A percentile compares a stretch with the other conserved stretches of the same genome.
Conservation (phyloP, 2,888 invertebrate species). For the Tipula helvola region DNA sequence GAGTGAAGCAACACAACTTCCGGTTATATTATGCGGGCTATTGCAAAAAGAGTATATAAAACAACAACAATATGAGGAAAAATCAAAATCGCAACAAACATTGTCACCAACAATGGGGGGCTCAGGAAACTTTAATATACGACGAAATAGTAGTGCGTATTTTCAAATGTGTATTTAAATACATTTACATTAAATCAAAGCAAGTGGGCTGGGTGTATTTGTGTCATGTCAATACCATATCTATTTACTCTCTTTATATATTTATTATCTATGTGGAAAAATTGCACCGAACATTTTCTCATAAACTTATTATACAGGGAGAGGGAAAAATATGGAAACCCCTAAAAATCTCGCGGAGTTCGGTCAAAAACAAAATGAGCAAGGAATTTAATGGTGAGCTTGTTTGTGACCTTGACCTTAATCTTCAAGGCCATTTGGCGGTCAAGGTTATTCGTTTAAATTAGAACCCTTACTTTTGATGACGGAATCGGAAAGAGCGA, state of each 20-base stretch:
- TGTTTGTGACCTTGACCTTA: no score
- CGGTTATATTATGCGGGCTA: constrained; percentile 38
- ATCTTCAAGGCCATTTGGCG: no score
- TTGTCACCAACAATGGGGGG: neutral
- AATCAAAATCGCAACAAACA: constrained; percentile 15
- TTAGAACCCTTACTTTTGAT: no score
- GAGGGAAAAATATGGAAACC: no score
- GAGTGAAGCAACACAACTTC: constrained; percentile 33
- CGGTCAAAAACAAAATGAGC: no score
- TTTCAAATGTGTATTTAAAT: neutral
- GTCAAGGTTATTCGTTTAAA: no score
- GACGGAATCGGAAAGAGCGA: no score
- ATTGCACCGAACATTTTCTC: neutral
- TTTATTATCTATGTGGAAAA: neutral
- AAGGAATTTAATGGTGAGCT: no score
- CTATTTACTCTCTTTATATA: neutral
- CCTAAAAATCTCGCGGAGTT: no score
- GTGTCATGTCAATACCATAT: neutral
- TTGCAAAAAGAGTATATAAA: constrained; percentile 30
- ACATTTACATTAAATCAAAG: neutral
- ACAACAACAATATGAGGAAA: constrained; percentile 10
- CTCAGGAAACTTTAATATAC: neutral
- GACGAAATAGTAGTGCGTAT: neutral
- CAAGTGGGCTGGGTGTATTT: neutral
- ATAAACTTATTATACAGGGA: neutral